A percentile compares a stretch with the other conserved stretches of the same genome.
Conservation (phyloP, 2,797 vertebrate genomes). For the Siniperca scherzeri region DNA sequence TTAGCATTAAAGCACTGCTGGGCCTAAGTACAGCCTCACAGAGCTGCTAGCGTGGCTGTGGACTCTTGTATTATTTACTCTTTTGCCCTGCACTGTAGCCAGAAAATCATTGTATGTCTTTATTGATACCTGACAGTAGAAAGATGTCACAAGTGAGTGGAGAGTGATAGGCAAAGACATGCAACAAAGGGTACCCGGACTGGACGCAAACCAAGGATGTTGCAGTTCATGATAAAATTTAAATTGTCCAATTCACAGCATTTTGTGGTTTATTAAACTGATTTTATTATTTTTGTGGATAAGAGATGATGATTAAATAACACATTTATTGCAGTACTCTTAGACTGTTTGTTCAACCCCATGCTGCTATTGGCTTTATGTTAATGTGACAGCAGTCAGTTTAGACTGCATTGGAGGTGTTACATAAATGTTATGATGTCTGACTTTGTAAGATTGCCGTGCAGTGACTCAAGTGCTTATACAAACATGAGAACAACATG, state of each 20-base stretch:
- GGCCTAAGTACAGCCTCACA: too few species aligned
- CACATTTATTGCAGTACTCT: neutral
- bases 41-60: neutral
- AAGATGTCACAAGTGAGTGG: neutral
- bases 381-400: conserved; percentile 8
- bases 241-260: neutral
- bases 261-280: neutral
- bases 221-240: neutral
- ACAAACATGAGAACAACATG: neutral
- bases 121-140: neutral
- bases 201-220: neutral
- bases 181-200: neutral
- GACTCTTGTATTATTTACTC: neutral
- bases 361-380: neutral
- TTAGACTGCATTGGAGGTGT: neutral
- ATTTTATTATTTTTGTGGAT: neutral
- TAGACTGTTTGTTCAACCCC: conserved; percentile 3
- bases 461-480: conserved; percentile 6
- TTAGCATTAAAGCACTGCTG: neutral
- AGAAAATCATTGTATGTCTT: neutral
- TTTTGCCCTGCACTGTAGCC: neutral
- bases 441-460: neutral
- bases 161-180: neutral
- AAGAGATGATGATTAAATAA: neutral
- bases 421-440: neutral